These are phyloP conservation scores for Papilio gigon DNA, from an alignment of 2,888 invertebrate genomes.

Conservation along the genomic window DNA sequence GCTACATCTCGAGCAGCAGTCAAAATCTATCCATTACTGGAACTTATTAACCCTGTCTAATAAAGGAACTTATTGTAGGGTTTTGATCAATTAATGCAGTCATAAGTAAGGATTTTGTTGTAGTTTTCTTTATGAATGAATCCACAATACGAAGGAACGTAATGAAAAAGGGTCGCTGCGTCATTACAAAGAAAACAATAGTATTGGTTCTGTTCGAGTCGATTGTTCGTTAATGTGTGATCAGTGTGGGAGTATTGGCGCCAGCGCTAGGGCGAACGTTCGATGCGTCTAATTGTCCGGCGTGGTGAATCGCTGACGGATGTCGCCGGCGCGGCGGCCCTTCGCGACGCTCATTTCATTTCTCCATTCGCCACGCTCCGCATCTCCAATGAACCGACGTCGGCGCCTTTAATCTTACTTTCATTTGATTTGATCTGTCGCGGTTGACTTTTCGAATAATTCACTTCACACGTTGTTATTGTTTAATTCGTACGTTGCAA, in stretches of 20 bases:
- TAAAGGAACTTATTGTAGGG: not conserved
- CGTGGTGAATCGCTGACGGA: conserved; percentile 74
- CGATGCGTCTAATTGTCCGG: conserved; percentile 69
- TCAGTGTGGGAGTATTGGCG: conserved; percentile 48
- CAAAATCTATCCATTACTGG: no score
- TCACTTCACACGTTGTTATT: conserved; percentile 27
- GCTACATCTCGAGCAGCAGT: no score
- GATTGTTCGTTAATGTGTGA: conserved; percentile 46
- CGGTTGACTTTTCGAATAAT: conserved; percentile 34
- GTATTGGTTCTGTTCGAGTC: conserved; percentile 43
- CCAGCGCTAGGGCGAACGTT: no score
- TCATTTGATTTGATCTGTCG: conserved; percentile 29
- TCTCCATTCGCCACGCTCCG: conserved; percentile 63
- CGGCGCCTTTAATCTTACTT: conserved; percentile 49
- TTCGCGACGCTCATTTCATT: conserved; percentile 51
- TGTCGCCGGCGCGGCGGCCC: conserved; percentile 57
- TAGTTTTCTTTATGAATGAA: not conserved
- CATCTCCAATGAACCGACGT: conserved; percentile 60
- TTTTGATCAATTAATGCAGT: not conserved
- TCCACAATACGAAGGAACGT: conserved; percentile 26
- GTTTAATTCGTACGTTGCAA: not conserved
- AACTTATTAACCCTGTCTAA: not conserved
- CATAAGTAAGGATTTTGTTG: not conserved
- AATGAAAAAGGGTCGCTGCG: not conserved
- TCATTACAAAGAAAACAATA: conserved; percentile 40